Base-by-base conservation (phyloP, 2,888 invertebrate genomes). In the Caenorhabditis doughertyi region DNA sequence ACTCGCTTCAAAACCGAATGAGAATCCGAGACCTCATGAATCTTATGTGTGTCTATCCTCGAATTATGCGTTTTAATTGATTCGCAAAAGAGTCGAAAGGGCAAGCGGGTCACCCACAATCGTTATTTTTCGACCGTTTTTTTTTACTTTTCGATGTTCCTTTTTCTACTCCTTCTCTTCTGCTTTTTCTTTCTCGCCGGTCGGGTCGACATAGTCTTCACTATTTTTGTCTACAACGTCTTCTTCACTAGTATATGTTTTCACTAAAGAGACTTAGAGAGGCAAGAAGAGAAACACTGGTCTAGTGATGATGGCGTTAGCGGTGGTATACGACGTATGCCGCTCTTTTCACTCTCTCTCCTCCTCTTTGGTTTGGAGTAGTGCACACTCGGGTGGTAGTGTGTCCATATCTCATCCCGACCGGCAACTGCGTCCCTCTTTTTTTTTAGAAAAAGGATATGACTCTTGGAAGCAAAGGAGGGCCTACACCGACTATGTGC, bases 61-160 rank as follows among this genome's bases (percentile, higher is more conserved):
- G 64, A 73, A 73, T 73, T 73, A 73, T 73, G 73, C 64, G 21
- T 73, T 73, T 64, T 73, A 64, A 73, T 73, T 62, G 74, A 55
- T 73, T 73, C 73, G 73, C 32, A 32, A 65, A 72, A 65, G 64
- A 65, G 64, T 65, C 56, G 65, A 56, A 74, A 74, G 56, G 74
- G 65, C 74, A 74, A 65, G 51, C 64, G 65, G 74, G 74, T 65
- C 74, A 74, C 64, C 44, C 42, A 51, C 62, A 62, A 64, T 18
- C 32, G 35, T 23, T 49, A 35, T 32, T 18, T 44, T 44, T 58
- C 25, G 29, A 55, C 74, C 18, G 65, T 39, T 68, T 74, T 39
- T 67, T 60, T 35, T 7, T 56, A 65, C 64, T 35, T 73, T 73
- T 39, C 35, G 72, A 58, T 72, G 60, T 72, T 72, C 72, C 60